Evolutionary conservation across 2,888 invertebrate genomes (phyloP), one percentile per base, ranked within the genome.

Genomic region (Capitulum mitella): DNA sequence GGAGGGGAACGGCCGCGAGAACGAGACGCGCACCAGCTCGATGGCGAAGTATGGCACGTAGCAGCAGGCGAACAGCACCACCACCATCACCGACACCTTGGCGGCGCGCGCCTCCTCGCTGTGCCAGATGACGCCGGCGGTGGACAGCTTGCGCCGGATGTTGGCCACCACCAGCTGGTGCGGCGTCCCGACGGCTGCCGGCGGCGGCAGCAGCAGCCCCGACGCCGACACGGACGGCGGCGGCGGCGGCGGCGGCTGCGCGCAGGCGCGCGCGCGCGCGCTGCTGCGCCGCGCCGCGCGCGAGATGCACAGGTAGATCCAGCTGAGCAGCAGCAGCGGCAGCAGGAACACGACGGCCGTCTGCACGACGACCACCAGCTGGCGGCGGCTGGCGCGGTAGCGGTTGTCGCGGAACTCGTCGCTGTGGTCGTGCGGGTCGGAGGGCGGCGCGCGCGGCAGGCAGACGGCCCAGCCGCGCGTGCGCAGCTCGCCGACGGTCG

Each of bases 71-170:
- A 89, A 90, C 86, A 93, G 91, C 61, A 92, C 89, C 84, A 92
- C 90, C 81, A 93, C 93, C 81, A 93, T 85, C 77, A 91, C 91
- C 84, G 94, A 94, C 78, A 95, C 93, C 82, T 94, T 91, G 14
- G 94, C 95, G 3, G 95, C 94, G 82, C 94, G 90, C 82, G 94
- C 93, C 87, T 95, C 95, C 85, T 95, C 95, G 78, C 94, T 89
- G 85, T 94, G 93, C 84, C 92, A 89, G 86, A 94, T 93, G 81
- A 93, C 88, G 76, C 93, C 92, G 48, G 93, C 93, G 84, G 93
- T 93, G 81, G 93, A 93, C 81, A 95, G 92, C 78, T 93, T 89
- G 85, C 92, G 91, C 79, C 92, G 90, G 82, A 94, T 87, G 78
- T 91, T 91, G 80, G 91, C 91, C 19, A 83, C 82, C 83, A 93